phyloP scores from a whole-genome alignment of 2,113 vertebrate species.

The Clupea harengus region DNA sequence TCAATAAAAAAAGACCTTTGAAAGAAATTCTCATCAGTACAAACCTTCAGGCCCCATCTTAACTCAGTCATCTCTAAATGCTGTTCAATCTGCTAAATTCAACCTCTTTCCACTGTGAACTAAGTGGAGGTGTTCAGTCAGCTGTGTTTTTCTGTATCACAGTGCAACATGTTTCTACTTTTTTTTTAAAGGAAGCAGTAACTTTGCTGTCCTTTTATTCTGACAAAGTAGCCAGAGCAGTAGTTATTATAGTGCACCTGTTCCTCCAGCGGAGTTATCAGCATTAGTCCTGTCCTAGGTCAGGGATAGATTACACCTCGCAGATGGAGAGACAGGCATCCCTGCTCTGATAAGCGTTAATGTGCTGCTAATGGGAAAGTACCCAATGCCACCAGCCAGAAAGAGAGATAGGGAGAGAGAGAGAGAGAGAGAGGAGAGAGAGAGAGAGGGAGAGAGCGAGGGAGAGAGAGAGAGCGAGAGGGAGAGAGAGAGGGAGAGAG shows the following conservation, averaged over 20 bases:
- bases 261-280: background rate
- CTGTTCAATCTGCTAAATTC: too few relatives aligned
- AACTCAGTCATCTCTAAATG: too few relatives aligned
- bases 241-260: conserved; percentile 6
- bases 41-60: background rate
- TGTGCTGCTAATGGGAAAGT: conserved; percentile 6
- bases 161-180: background rate
- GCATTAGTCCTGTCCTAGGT: background rate
- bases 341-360: conserved; percentile 11
- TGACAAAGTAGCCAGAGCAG: background rate
- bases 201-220: background rate
- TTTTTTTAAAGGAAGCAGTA: background rate
- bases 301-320: background rate
- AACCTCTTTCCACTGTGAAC: background rate
- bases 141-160: background rate
- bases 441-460: background rate
- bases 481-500: background rate
- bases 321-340: conserved; percentile 6
- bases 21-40: background rate
- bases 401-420: background rate
- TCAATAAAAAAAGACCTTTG: background rate
- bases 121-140: background rate
- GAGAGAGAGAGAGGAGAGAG: background rate
- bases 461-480: background rate
- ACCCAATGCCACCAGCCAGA: conserved; percentile 5